Percentiles rank a stretch among this genome's conserved stretches.
Conservation (phyloP, 2,113 vertebrate genomes). For the Etia nguti region DNA sequence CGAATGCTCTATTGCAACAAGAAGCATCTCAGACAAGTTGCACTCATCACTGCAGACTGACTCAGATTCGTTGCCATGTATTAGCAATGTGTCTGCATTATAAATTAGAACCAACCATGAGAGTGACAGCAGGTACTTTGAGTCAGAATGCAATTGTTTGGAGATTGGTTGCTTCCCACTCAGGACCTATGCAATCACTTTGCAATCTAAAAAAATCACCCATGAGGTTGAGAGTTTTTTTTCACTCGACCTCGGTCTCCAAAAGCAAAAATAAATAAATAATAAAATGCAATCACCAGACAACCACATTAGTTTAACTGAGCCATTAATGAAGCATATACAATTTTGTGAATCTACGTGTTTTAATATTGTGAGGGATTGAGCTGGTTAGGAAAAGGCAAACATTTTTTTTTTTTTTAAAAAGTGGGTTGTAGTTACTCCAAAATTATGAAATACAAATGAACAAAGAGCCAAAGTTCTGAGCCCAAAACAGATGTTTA, state of each 20-base stretch:
- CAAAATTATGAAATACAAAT: background rate
- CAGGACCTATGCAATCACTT: background rate
- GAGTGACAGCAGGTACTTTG: background rate
- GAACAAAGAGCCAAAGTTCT: background rate
- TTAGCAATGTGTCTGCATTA: background rate
- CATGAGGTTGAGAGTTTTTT: background rate
- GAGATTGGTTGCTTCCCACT: background rate
- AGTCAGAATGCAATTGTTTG: background rate
- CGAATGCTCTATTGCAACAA: background rate
- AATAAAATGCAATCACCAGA: background rate
- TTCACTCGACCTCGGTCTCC: accelerated
- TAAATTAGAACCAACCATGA: background rate
- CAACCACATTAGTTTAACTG: background rate
- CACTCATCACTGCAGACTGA: background rate
- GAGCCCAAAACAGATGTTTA: background rate
- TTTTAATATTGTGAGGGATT: background rate
- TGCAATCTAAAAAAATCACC: background rate
- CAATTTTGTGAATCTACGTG: background rate
- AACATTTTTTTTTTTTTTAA: background rate
- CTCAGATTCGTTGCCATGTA: background rate
- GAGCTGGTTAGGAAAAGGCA: background rate
- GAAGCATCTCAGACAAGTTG: no score
- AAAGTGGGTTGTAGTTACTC: background rate
- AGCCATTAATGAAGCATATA: background rate
- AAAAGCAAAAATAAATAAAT: background rate